These are phyloP conservation scores for Ceyx cyanopectus DNA, from an alignment of 2,113 vertebrate species.

Conservation along the genomic window DNA sequence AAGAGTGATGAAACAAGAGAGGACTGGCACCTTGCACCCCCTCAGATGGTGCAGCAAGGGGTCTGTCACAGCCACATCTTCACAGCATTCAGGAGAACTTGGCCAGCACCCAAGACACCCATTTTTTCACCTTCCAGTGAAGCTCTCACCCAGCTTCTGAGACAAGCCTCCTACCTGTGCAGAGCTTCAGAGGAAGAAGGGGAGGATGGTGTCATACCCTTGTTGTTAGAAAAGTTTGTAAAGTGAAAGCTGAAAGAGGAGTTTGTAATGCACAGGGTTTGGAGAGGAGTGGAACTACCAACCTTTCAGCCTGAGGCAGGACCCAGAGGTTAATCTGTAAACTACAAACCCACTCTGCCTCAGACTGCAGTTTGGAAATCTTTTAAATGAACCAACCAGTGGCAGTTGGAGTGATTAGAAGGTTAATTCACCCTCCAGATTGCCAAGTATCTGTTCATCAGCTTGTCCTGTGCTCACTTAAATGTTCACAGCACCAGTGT, in stretches of 20 bases:
- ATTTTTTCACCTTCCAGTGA: neutral
- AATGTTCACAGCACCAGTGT: neutral
- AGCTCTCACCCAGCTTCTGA: neutral
- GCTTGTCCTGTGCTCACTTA: neutral
- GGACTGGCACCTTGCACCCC: neutral
- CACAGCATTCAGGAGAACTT: neutral
- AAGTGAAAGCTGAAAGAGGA: neutral
- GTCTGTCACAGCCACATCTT: neutral
- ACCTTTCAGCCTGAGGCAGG: neutral
- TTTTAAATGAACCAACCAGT: neutral
- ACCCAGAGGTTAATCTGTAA: neutral
- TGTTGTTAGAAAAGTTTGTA: neutral
- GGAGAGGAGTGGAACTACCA: neutral
- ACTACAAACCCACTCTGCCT: neutral
- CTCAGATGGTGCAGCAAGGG: neutral
- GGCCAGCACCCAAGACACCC: neutral
- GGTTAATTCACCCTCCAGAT: neutral
- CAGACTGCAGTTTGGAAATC: neutral
- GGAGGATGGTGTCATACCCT: too few relatives aligned
- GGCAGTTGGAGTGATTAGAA: neutral
- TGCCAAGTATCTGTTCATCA: neutral
- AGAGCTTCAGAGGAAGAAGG: neutral
- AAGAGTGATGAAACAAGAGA: accelerated
- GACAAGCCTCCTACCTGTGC: neutral
- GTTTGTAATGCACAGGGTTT: neutral